Evolutionary conservation across 2,888 invertebrate species (phyloP).

Genomic region (Cynaeus angustus): DNA sequence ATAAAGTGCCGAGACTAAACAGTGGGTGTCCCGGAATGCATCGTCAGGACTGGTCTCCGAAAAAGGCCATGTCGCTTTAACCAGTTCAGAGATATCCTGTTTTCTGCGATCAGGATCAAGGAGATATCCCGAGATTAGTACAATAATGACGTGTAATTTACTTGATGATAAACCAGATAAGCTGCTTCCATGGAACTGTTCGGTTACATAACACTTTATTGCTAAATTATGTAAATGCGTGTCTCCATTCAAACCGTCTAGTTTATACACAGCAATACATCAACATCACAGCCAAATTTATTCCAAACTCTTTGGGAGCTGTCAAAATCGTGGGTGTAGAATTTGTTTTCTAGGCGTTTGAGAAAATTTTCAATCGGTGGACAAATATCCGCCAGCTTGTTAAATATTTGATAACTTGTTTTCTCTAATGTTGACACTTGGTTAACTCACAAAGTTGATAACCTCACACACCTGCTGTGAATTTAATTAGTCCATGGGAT

Average conservation of each 20-base stretch:
- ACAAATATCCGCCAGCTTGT: constrained; percentile 13
- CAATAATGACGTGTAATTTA: constrained; percentile 39
- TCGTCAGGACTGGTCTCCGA: constrained; percentile 37
- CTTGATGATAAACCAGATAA: constrained; percentile 31
- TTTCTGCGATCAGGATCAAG: constrained; percentile 30
- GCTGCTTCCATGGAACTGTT: constrained; percentile 27
- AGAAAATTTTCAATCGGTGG: constrained; percentile 24
- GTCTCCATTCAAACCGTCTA: constrained; percentile 32
- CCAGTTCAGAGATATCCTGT: constrained; percentile 30
- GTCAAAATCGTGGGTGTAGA: constrained; percentile 23
- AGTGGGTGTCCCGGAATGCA: constrained; percentile 44
- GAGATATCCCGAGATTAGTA: constrained; percentile 36
- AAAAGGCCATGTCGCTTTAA: constrained; percentile 29
- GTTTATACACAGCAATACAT: background rate
- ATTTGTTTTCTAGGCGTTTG: constrained; percentile 29
- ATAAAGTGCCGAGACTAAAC: constrained; percentile 39
- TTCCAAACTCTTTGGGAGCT: constrained; percentile 7
- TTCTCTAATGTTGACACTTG: constrained; percentile 3
- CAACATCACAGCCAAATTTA: constrained; percentile 11
- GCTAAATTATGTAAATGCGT: constrained; percentile 37
- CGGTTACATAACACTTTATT: constrained; percentile 33
- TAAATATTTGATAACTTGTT: constrained; percentile 26
- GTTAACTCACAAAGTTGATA: constrained; percentile 20
- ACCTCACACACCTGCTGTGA: constrained; percentile 21
- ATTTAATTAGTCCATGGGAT: constrained; percentile 26